Conservation (phyloP, 2,888 invertebrate genomes). For the Brassicogethes aeneus region DNA sequence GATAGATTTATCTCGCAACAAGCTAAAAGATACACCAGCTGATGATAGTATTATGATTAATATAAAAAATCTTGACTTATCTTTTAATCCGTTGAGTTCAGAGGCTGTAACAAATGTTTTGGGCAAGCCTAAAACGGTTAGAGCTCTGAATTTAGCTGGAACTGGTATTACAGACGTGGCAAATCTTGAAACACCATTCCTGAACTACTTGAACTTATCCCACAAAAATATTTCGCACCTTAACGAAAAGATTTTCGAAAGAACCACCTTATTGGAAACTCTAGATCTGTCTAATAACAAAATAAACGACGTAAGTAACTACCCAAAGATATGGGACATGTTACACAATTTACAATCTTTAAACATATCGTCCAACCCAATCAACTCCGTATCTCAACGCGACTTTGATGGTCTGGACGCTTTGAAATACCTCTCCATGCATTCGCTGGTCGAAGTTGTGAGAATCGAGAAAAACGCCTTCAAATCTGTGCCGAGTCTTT, state of each 20-base stretch:
- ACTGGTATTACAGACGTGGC: slow-evolving; percentile 62
- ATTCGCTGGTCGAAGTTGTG: slow-evolving; percentile 57
- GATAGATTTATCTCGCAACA: slow-evolving; percentile 70
- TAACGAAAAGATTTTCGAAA: slow-evolving; percentile 59
- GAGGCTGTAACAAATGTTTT: slow-evolving; percentile 68
- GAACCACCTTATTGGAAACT: slow-evolving; percentile 69
- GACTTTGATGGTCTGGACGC: slow-evolving; percentile 64
- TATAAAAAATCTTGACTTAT: slow-evolving; percentile 77
- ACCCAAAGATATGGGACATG: slow-evolving; percentile 59
- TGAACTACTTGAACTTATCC: slow-evolving; percentile 69
- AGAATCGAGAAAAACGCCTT: slow-evolving; percentile 79
- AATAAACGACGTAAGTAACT: slow-evolving; percentile 49
- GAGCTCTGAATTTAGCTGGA: slow-evolving; percentile 71
- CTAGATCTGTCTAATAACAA: slow-evolving; percentile 71
- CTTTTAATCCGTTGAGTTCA: slow-evolving; percentile 71
- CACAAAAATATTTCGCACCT: slow-evolving; percentile 61
- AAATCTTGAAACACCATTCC: slow-evolving; percentile 75
- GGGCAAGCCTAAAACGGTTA: slow-evolving; percentile 80
- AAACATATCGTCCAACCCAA: slow-evolving; percentile 79
- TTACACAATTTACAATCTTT: slow-evolving; percentile 61
- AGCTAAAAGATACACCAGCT: slow-evolving; percentile 67
- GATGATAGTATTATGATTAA: slow-evolving; percentile 83
- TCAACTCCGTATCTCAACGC: slow-evolving; percentile 63
- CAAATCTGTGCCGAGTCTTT: slow-evolving; percentile 59
- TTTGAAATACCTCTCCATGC: slow-evolving; percentile 49